Evolutionary conservation across 2,797 vertebrate genomes (phyloP).

Genomic region (Acrossocheilus wenchowensis): DNA sequence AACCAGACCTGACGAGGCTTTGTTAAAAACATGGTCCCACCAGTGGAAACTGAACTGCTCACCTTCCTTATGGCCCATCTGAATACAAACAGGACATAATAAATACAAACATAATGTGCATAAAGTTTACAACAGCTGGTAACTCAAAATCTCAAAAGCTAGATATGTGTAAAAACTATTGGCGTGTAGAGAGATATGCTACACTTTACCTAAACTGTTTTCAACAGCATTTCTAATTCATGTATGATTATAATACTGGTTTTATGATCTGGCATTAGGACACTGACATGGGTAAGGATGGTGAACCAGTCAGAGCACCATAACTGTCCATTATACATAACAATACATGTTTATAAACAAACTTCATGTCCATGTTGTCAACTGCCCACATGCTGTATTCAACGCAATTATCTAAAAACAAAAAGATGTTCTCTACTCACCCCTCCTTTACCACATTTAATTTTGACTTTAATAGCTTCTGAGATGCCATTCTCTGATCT

Average conservation of each 20-base stretch:
- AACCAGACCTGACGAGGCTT: constrained; percentile 84
- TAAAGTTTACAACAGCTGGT: background rate
- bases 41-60: constrained; percentile 93
- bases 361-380: background rate
- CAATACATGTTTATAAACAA: background rate
- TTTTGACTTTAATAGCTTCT: constrained; percentile 87
- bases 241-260: no score
- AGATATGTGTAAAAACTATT: background rate
- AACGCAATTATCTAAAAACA: background rate
- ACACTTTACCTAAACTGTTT: background rate
- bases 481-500: constrained; percentile 84
- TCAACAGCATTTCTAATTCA: background rate
- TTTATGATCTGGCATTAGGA: background rate
- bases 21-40: constrained; percentile 96
- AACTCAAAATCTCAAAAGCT: background rate
- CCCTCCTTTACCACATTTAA: constrained; percentile 89
- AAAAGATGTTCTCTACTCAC: constrained; percentile 71
- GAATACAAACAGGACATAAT: constrained; percentile 2
- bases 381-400: background rate
- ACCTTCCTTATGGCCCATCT: constrained; percentile 87
- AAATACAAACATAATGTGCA: background rate
- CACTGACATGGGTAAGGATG: background rate
- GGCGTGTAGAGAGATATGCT: background rate
- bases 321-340: background rate
- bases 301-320: background rate